Percentiles rank a stretch among this genome's conserved stretches.
These are phyloP conservation scores for Diarsia rubi DNA, from an alignment of 2,888 invertebrate species.

Conservation along the genomic window DNA sequence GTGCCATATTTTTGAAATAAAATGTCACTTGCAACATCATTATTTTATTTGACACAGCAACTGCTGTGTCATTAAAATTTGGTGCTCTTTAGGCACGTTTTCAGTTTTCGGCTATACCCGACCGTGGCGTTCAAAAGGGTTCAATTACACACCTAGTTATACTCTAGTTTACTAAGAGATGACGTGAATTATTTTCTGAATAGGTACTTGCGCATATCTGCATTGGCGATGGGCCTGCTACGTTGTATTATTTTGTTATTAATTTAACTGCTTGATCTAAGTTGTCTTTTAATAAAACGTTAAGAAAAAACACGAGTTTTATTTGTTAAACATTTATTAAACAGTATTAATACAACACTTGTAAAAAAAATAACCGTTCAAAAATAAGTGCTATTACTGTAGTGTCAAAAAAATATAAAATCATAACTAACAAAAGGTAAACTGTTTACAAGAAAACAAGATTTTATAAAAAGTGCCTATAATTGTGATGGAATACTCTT, in stretches of 20 bases:
- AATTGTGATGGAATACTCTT: no score
- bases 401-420: no score
- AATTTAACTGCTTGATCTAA: constrained; percentile 86
- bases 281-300: constrained; percentile 87
- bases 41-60: no score
- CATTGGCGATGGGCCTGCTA: constrained; percentile 67
- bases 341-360: constrained; percentile 35
- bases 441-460: no score
- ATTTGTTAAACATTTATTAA: constrained; percentile 39
- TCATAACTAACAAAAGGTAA: no score
- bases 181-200: constrained; percentile 3
- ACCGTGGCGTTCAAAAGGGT: no score
- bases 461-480: no score
- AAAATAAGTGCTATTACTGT: background rate
- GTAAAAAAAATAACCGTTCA: background rate
- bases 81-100: no score
- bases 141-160: background rate
- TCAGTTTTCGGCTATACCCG: no score
- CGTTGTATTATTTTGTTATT: constrained; percentile 83
- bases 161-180: background rate
- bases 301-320: constrained; percentile 55
- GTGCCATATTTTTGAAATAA: no score
- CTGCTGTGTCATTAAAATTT: no score
- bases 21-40: no score
- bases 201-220: constrained; percentile 40